These are phyloP conservation scores for Leptopilina myrica DNA, from an alignment of 2,888 invertebrate genomes.

Conservation along the genomic window DNA sequence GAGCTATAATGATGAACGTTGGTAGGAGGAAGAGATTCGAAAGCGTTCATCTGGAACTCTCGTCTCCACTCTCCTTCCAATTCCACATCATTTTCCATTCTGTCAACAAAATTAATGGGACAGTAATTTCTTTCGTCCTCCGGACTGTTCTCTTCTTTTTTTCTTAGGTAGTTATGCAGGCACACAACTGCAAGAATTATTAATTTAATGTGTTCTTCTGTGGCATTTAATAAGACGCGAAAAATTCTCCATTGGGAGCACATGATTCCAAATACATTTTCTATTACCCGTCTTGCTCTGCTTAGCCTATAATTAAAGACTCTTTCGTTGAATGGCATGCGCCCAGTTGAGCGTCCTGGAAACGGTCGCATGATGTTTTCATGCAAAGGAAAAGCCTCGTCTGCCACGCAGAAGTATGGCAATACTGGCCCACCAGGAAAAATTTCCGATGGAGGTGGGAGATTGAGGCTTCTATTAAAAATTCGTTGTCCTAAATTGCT, in stretches of 20 bases:
- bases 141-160: background rate
- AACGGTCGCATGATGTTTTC: conserved; percentile 61
- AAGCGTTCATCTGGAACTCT: background rate
- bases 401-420: conserved; percentile 60
- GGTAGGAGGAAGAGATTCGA: background rate
- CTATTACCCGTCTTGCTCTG: conserved; percentile 59
- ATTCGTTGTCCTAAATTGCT: too few species aligned
- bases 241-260: background rate
- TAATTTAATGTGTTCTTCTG: background rate
- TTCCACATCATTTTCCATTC: background rate
- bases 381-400: conserved; percentile 62
- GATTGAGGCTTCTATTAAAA: too few species aligned
- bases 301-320: conserved; percentile 65
- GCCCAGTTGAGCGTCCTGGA: too few species aligned
- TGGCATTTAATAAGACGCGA: background rate
- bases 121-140: background rate
- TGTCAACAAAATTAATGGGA: background rate
- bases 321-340: conserved; percentile 42
- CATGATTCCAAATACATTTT: conserved; percentile 39
- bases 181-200: background rate
- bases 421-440: too few species aligned
- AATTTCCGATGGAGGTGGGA: too few species aligned
- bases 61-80: background rate
- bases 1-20: too few species aligned
- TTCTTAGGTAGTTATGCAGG: background rate